Conservation (phyloP, 2,888 invertebrate genomes). For the Drosophila kanekoi region DNA sequence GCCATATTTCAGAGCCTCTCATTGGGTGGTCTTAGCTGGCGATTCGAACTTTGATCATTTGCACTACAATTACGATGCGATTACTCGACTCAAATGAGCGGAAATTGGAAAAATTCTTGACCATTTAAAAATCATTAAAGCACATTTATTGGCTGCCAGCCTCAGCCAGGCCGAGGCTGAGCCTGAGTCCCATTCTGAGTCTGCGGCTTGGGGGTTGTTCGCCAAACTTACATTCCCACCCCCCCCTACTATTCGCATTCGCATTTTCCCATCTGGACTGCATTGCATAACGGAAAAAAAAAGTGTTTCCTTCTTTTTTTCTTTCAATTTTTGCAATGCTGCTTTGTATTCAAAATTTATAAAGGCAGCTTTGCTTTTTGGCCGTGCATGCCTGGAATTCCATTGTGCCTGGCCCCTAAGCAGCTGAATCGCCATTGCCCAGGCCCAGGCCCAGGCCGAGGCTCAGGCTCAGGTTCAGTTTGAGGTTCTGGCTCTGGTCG, state of each 20-base stretch:
- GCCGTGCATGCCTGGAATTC: constrained; percentile 62
- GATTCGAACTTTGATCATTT: constrained; percentile 67
- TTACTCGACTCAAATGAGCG: constrained; percentile 41
- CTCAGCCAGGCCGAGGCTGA: neutral
- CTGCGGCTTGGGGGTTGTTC: neutral
- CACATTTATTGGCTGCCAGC: constrained; percentile 56
- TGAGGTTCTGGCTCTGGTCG: constrained; percentile 3
- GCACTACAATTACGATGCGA: constrained; percentile 68
- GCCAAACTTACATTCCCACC: too few species aligned
- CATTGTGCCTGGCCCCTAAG: constrained; percentile 50
- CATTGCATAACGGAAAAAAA: constrained; percentile 50
- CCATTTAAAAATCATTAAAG: constrained; percentile 72
- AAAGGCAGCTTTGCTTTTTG: constrained; percentile 49
- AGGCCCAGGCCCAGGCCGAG: constrained; percentile 6
- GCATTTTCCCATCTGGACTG: constrained; percentile 34
- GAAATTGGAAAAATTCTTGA: constrained; percentile 49
- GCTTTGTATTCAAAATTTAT: constrained; percentile 75
- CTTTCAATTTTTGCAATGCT: constrained; percentile 40
- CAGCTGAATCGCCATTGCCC: constrained; percentile 55
- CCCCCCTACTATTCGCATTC: neutral
- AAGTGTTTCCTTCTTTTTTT: constrained; percentile 13
- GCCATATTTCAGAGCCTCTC: constrained; percentile 51
- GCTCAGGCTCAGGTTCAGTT: neutral
- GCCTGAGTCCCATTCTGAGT: neutral
- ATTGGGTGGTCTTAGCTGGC: neutral